Conservation (phyloP, 2,888 invertebrate genomes). For the Maniola hyperantus region DNA sequence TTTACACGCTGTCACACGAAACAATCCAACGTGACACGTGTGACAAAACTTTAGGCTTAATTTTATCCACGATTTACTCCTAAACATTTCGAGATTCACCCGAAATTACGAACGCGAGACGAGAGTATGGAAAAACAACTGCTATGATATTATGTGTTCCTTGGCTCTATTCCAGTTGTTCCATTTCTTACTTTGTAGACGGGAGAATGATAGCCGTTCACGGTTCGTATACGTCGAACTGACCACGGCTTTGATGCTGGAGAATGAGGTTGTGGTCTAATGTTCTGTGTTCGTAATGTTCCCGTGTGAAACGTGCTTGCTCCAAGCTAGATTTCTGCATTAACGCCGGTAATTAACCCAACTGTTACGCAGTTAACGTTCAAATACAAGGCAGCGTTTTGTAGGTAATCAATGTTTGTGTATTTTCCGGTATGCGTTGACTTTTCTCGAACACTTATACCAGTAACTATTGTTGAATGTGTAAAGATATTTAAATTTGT, state of each 20-base stretch:
- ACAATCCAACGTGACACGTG: constrained; percentile 65
- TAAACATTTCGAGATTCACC: constrained; percentile 53
- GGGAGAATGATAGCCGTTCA: constrained; percentile 72
- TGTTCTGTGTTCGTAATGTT: constrained; percentile 51
- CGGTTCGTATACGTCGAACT: constrained; percentile 70
- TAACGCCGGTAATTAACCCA: constrained; percentile 72
- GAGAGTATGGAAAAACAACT: constrained; percentile 56
- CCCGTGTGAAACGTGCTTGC: constrained; percentile 49
- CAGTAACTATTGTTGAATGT: neutral
- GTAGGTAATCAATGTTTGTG: constrained; percentile 15
- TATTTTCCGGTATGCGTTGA: constrained; percentile 14
- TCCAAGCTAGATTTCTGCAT: constrained; percentile 69
- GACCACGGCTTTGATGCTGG: constrained; percentile 71
- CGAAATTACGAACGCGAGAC: constrained; percentile 51
- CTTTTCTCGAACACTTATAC: neutral
- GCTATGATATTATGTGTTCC: constrained; percentile 44
- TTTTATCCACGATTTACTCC: constrained; percentile 63
- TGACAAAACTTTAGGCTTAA: constrained; percentile 66
- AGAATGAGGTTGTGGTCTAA: constrained; percentile 66
- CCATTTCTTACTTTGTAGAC: constrained; percentile 69
- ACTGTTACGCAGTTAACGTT: constrained; percentile 43
- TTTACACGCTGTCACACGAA: constrained; percentile 68
- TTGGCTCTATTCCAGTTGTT: constrained; percentile 72
- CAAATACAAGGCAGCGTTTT: constrained; percentile 22
- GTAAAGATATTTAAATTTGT: neutral